Evolutionary conservation across 2,888 invertebrate genomes (phyloP).

Genomic region (Agonopterix subpropinquella): DNA sequence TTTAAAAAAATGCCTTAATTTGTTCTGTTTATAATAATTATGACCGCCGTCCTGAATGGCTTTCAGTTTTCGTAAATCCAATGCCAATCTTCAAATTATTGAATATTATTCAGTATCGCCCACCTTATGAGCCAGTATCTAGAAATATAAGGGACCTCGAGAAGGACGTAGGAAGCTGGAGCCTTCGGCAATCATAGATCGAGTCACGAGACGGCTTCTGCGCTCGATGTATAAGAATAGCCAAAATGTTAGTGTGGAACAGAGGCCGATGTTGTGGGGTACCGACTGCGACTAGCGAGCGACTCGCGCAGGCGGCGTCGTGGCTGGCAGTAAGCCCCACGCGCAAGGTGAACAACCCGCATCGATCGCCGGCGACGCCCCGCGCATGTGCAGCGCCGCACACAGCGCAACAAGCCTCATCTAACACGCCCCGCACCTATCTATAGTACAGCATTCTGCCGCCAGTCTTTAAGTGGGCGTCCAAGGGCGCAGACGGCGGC

Average conservation of each 20-base stretch:
- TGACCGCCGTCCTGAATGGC: too few species aligned
- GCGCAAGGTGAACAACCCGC: constrained; percentile 57
- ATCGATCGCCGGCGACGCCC: constrained; percentile 47
- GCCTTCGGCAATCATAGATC: neutral
- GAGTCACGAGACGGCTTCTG: constrained; percentile 3
- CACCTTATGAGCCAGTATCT: too few species aligned
- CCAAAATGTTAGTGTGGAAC: constrained; percentile 6
- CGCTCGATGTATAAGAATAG: neutral
- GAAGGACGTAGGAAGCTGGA: neutral
- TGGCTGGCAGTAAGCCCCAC: constrained; percentile 14
- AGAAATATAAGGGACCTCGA: too few species aligned
- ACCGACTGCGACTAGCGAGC: neutral
- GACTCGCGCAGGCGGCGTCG: neutral
- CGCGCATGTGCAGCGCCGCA: constrained; percentile 35
- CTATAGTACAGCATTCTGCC: constrained; percentile 36
- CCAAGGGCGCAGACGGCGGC: constrained; percentile 52
- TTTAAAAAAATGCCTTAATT: too few species aligned
- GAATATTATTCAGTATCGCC: too few species aligned
- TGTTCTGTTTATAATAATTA: too few species aligned
- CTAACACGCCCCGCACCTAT: constrained; percentile 35
- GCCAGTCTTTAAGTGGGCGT: constrained; percentile 55
- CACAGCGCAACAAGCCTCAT: constrained; percentile 35
- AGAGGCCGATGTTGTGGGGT: neutral
- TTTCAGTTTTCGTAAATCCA: too few species aligned
- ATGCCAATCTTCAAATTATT: too few species aligned